Conservation (phyloP, 2,888 invertebrate species). For the Eupithecia subfuscata region DNA sequence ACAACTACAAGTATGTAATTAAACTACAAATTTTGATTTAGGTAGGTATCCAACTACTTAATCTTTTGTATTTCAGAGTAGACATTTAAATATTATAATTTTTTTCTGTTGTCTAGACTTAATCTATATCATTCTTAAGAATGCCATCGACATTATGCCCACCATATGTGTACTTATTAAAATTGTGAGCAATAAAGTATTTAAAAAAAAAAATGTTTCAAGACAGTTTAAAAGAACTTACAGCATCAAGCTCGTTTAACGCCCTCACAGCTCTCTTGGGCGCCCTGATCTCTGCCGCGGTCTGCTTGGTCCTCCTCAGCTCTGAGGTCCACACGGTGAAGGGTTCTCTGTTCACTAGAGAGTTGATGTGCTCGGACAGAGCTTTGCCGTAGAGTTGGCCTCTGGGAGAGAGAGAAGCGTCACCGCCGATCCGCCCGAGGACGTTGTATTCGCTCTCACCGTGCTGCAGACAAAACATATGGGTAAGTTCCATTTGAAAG, state of each 20-base stretch:
- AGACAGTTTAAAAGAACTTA: conserved; percentile 66
- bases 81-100: too few species aligned
- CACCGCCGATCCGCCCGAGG: conserved; percentile 95
- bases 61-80: too few species aligned
- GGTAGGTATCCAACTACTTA: too few species aligned
- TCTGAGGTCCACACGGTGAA: conserved; percentile 96
- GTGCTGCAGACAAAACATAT: conserved; percentile 84
- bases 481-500: too few species aligned
- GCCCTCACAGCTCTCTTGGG: conserved; percentile 93
- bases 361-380: conserved; percentile 88
- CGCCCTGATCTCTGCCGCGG: conserved; percentile 90
- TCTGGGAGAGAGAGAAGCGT: conserved; percentile 92
- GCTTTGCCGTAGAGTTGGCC: conserved; percentile 91
- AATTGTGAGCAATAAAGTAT: too few species aligned
- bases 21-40: too few species aligned
- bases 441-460: conserved; percentile 97
- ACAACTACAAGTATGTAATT: too few species aligned
- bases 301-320: conserved; percentile 94
- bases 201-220: not conserved
- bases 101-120: too few species aligned
- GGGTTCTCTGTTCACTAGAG: conserved; percentile 85
- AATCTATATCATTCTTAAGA: too few species aligned
- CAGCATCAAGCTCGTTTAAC: conserved; percentile 96
- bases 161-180: too few species aligned
- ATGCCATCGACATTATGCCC: too few species aligned